Evolutionary conservation across 2,113 vertebrate genomes (phyloP).

Genomic region (Meleagris gallopavo): DNA sequence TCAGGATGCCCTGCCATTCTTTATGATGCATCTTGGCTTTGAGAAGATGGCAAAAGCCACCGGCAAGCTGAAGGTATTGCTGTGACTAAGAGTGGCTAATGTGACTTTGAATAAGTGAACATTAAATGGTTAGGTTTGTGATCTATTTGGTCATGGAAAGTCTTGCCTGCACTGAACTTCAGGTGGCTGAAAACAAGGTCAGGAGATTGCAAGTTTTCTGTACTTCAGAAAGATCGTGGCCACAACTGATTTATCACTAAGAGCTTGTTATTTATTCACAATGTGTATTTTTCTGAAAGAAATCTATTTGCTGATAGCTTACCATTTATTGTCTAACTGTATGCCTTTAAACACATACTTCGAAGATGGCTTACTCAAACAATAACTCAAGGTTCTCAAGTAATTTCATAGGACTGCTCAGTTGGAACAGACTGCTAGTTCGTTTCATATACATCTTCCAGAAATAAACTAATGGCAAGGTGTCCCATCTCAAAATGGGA

Average conservation of each 20-base stretch:
- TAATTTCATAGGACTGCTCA: rapidly evolving
- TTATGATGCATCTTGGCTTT: slow-evolving; percentile 98
- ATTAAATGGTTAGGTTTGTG: not conserved
- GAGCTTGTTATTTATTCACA: not conserved
- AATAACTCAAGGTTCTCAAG: not conserved
- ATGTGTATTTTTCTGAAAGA: not conserved
- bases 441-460: not conserved
- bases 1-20: slow-evolving; percentile 92
- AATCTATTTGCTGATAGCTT: not conserved
- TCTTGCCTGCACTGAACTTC: not conserved
- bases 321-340: not conserved
- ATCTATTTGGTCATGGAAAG: not conserved
- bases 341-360: not conserved
- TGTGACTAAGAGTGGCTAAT: not conserved
- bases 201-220: not conserved
- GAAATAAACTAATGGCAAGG: not conserved
- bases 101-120: not conserved
- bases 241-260: not conserved
- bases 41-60: slow-evolving; percentile 97
- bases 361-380: not conserved
- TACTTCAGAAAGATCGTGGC: not conserved
- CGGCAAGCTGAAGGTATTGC: slow-evolving; percentile 90
- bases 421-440: not conserved
- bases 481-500: not conserved
- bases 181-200: not conserved